Base-by-base conservation (phyloP, 2,888 invertebrate genomes). In the Cabera pusaria region DNA sequence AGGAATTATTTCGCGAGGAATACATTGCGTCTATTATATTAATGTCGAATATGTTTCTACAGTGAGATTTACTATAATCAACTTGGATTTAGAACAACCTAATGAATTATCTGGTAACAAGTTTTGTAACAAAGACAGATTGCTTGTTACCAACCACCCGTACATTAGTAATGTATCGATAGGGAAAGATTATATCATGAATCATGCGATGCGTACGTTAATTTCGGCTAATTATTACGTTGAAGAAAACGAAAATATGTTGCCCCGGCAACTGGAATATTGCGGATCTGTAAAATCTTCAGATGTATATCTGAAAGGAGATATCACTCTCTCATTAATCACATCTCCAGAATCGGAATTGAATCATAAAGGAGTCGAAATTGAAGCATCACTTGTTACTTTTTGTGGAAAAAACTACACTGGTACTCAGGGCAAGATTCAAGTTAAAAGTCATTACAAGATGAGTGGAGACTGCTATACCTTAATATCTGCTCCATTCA, bases 341-440 rank as follows among this genome's bases (percentile, higher is more conserved):
- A 3, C 14, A 2, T 14, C 14, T 3, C 14, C 14, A 4, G 14
- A 14, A 14, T 14, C 14, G 2, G 4, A 14, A 3, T 14, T 4
- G 3, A 14, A 2, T 14, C 14, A 14, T 22, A 91, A 82, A 66
- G 93, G 94, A 16, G 93, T 97, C 59, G 91, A 92, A 78, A 66
- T 96, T 18, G 91, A 92, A 52, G 91, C 92, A 43, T 69, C 76
- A 6, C 72, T 81, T 11, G 74, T 90, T 9, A 90, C 91, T 85
- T 80, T 70, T 46, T 83, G 80, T 47, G 71, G 73, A 0, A 72
- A 93, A 46, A 96, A 95, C 56, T 96, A 92, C 59, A 93, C 93
- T 0, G 91, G 90, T 0, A 63, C 87, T 1, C 93, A 93, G 63
- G 97, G 97, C 1, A 90, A 94, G 57, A 90, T 97, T 25, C 77